Evolutionary conservation across 2,888 invertebrate species (phyloP), one percentile per base, ranked within the genome.

Genomic region (Proisotoma minuta): DNA sequence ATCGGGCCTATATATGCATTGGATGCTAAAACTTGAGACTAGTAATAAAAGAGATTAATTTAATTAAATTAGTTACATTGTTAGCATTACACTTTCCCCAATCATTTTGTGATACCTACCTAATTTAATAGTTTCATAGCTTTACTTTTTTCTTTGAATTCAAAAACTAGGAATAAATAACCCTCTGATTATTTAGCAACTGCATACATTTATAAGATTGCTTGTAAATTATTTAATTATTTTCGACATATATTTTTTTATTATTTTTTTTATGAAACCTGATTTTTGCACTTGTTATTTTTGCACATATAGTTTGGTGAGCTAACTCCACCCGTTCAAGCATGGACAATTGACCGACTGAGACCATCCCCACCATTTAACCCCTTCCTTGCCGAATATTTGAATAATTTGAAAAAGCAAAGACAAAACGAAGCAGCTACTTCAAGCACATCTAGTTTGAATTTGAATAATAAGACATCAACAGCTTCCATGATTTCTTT

Each of bases 301-400:
- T 59, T 26, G 26, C 15, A 51, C 20, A 23, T 24, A 69, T 66
- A 68, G 27, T 67, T 72, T 62, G 70, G 68, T 53, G 63, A 66
- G n/a, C 65, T 72, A 29, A 59, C 65, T 18, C 70, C 72, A 28
- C 70, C 70, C 2, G 63, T 70, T 5, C 70, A 70, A 65, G 76
- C 77, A 8, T 80, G 81, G 81, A 77, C 77, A 34, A 76, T 78
- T 73, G 78, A 78, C 28, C 79, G 80, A 71, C 74, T 81, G 40
- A 75, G 80, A 24, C 80, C 81, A 5, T 76, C 78, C 29, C 79
- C 81, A 8, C 81, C 81, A 4, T 75, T 79, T 47, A 75, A 81
- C 60, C 79, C 80, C 27, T 76, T 77, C 59, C 72, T 78, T 22
- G 68, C 70, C 10, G 65, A 72, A n/a, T 65, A 72, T 34, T 62